Evolutionary conservation across 2,797 vertebrate species (phyloP).

Genomic region (Channa striata): DNA sequence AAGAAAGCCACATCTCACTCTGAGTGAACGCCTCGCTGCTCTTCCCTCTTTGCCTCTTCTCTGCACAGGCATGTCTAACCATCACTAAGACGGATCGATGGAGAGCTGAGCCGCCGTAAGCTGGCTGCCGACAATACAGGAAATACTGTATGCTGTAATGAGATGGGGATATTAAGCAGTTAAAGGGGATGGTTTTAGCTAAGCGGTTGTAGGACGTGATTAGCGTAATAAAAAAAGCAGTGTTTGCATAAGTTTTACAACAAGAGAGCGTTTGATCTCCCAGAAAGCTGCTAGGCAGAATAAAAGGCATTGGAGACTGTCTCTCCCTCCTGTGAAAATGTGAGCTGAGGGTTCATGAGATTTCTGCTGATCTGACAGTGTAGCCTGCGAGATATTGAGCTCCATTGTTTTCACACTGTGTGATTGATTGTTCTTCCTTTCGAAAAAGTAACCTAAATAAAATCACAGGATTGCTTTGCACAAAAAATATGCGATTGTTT

Average conservation of each 20-base stretch:
- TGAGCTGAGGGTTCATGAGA: slow-evolving; percentile 45
- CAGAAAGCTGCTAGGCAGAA: slow-evolving; percentile 47
- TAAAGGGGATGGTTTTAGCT: slow-evolving; percentile 69
- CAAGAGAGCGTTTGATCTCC: slow-evolving; percentile 66
- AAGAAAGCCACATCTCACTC: slow-evolving; percentile 76
- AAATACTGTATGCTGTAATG: slow-evolving; percentile 75
- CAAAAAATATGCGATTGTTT: slow-evolving; percentile 35
- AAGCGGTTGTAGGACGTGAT: slow-evolving; percentile 65
- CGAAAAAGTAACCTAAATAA: slow-evolving; percentile 39
- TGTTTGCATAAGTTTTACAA: slow-evolving; percentile 72
- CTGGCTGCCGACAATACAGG: slow-evolving; percentile 65
- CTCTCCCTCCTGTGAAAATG: slow-evolving; percentile 38
- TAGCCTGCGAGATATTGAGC: slow-evolving; percentile 46
- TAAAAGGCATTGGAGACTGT: slow-evolving; percentile 36
- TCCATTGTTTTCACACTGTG: slow-evolving; percentile 48
- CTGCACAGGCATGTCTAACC: slow-evolving; percentile 68
- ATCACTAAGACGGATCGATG: slow-evolving; percentile 78
- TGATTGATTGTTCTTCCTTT: slow-evolving; percentile 46
- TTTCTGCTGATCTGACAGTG: slow-evolving; percentile 65
- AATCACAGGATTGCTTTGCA: slow-evolving; percentile 19
- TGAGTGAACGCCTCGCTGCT: slow-evolving; percentile 65
- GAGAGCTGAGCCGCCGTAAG: slow-evolving; percentile 71
- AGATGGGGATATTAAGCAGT: slow-evolving; percentile 67
- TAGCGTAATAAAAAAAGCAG: slow-evolving; percentile 65
- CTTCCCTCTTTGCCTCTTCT: slow-evolving; percentile 45